Conservation (phyloP, 2,113 vertebrate species). For the Probosciger aterrimus region DNA sequence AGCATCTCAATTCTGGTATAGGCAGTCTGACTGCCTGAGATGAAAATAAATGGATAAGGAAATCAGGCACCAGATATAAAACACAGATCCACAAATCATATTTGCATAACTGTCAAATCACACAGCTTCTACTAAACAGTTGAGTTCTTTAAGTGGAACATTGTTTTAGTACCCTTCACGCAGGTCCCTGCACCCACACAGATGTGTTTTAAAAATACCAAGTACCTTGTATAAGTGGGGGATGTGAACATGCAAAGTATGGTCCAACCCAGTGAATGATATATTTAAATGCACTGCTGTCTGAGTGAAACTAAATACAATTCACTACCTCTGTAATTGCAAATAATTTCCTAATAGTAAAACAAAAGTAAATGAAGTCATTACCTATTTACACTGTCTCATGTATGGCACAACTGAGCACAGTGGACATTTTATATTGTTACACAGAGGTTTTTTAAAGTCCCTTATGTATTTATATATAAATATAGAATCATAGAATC, state of each 20-base stretch:
- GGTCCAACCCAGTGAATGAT: background rate
- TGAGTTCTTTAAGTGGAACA: background rate
- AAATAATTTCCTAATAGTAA: background rate
- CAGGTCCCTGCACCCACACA: background rate
- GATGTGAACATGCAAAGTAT: background rate
- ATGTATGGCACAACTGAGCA: background rate
- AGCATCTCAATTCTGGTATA: background rate
- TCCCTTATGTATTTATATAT: background rate
- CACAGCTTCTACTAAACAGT: background rate
- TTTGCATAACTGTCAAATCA: background rate
- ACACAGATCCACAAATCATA: background rate
- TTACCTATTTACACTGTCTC: background rate
- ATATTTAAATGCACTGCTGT: background rate
- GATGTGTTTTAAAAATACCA: background rate
- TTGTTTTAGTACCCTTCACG: background rate
- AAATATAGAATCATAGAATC: too few species aligned
- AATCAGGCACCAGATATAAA: background rate
- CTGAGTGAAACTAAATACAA: background rate
- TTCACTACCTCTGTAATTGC: fast-evolving
- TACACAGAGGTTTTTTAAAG: background rate
- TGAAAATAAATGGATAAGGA: background rate
- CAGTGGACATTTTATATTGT: background rate
- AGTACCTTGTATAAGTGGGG: background rate
- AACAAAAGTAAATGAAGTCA: background rate
- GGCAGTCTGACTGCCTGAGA: background rate